phyloP scores from a whole-genome alignment of 2,113 vertebrate species.

The Trematocara nigrifrons region DNA sequence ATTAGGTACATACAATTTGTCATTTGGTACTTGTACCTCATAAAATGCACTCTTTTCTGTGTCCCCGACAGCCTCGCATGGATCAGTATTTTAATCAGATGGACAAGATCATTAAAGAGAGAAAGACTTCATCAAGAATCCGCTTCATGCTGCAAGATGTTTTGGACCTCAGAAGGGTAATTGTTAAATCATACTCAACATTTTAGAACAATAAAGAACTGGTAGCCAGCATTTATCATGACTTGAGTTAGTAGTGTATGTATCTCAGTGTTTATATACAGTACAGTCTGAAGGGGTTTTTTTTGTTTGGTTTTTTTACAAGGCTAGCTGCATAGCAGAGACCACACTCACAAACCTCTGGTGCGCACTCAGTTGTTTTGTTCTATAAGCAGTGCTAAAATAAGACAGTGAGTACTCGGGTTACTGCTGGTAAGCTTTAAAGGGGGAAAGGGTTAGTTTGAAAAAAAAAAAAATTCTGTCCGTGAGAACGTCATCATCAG shows the following conservation, averaged over 20 bases:
- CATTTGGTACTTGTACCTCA: background rate
- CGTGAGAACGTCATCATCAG: background rate
- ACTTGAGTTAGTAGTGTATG: background rate
- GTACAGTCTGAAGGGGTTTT: background rate
- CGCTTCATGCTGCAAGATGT: constrained; percentile 97
- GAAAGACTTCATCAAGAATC: constrained; percentile 93
- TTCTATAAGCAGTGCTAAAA: background rate
- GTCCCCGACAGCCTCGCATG: constrained; percentile 83
- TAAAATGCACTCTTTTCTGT: background rate
- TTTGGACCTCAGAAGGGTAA: constrained; percentile 87
- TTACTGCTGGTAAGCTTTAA: background rate
- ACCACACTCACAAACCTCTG: background rate
- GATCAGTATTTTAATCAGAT: constrained; percentile 98
- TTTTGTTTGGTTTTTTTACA: background rate
- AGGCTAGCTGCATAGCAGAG: background rate
- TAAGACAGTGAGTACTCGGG: background rate
- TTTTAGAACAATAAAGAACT: background rate
- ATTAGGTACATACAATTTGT: background rate
- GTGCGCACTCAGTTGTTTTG: background rate
- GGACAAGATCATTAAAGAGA: constrained; percentile 97
- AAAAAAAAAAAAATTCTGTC: background rate
- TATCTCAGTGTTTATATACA: background rate
- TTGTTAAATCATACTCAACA: background rate
- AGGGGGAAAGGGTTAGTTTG: background rate
- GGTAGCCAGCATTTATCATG: background rate